Evolutionary conservation across 2,797 vertebrate genomes (phyloP).

Genomic region (Sebastiscus albofasciatus): DNA sequence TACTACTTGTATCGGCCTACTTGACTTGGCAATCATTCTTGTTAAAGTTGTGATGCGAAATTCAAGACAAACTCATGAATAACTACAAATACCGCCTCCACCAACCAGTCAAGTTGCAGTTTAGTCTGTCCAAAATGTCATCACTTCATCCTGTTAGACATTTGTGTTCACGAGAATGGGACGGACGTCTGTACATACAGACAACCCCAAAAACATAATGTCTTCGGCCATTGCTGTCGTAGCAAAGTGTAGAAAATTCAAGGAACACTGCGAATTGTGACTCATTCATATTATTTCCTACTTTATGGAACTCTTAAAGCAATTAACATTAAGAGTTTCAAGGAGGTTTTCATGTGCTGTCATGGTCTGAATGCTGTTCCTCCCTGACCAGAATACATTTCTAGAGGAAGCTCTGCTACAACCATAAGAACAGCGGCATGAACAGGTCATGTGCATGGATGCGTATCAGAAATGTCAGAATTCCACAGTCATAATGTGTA

Average conservation of each 20-base stretch:
- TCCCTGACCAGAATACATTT: slow-evolving; percentile 32
- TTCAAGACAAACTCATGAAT: not conserved
- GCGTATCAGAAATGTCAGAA: slow-evolving; percentile 63
- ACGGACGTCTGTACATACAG: not conserved
- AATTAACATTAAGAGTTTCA: not conserved
- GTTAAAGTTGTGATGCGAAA: not conserved
- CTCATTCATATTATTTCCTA: not conserved
- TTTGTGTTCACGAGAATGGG: not conserved
- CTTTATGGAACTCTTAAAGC: not conserved
- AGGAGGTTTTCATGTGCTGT: slow-evolving; percentile 20
- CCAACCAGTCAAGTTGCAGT: too few species aligned
- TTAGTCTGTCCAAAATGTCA: too few species aligned
- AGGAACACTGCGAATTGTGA: not conserved
- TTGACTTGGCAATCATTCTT: not conserved
- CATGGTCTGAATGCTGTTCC: slow-evolving; percentile 16
- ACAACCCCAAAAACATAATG: not conserved
- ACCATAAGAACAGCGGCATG: slow-evolving; percentile 13
- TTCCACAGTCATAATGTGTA: slow-evolving; percentile 67
- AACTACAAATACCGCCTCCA: too few species aligned
- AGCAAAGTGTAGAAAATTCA: not conserved
- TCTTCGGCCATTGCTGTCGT: not conserved
- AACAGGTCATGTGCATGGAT: slow-evolving; percentile 55
- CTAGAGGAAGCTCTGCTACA: slow-evolving; percentile 18
- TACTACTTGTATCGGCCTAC: not conserved
- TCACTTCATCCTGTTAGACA: too few species aligned